Percentiles rank a stretch among this genome's conserved stretches.
Evolutionary conservation across 2,113 vertebrate species (phyloP).

Genomic region (Tragelaphus buxtoni): DNA sequence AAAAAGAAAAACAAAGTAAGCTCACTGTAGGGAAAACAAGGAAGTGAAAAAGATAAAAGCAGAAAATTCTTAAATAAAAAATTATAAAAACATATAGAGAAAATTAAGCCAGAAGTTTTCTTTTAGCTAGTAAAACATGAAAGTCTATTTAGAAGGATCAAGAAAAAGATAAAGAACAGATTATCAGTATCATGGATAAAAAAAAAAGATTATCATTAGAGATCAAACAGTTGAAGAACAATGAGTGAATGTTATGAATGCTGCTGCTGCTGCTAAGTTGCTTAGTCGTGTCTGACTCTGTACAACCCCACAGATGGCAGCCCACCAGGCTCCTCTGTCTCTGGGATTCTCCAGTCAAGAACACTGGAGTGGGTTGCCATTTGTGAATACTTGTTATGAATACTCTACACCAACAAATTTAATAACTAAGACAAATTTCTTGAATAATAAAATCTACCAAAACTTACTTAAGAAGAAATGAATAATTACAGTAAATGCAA

Average conservation of each 20-base stretch:
- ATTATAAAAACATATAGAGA: neutral
- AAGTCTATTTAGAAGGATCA: neutral
- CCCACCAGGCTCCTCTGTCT: neutral
- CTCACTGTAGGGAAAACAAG: neutral
- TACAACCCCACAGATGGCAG: rapidly evolving
- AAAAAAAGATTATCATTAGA: neutral
- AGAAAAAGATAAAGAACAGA: neutral
- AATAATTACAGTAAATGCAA: neutral
- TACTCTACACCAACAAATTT: neutral
- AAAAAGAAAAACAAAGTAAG: neutral
- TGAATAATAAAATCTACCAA: neutral
- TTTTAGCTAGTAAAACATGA: neutral
- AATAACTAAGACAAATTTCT: neutral
- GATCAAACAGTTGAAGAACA: neutral
- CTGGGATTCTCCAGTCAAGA: neutral
- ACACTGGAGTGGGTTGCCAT: neutral
- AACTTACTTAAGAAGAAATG: neutral
- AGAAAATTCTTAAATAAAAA: neutral
- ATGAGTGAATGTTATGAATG: neutral
- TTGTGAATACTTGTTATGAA: neutral
- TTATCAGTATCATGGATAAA: neutral
- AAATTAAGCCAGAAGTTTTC: neutral
- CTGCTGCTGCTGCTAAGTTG: neutral
- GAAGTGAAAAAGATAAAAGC: neutral
- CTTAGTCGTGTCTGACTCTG: neutral